Conservation (phyloP, 2,113 vertebrate genomes). For the Cynopterus brachyotis region DNA sequence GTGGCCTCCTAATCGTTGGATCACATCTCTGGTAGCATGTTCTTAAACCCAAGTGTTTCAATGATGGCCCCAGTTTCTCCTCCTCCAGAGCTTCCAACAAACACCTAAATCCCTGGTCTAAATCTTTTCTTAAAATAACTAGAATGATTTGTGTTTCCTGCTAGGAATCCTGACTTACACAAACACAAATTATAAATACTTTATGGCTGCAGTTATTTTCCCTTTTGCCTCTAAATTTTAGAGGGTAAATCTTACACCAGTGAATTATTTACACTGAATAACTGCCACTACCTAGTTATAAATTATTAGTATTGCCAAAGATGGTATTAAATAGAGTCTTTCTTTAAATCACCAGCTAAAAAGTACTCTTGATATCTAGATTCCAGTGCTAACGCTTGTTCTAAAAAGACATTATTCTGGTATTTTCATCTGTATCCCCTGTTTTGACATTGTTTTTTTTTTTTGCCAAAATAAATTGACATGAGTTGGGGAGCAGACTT, state of each 20-base stretch:
- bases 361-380: conserved; percentile 18
- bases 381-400: neutral
- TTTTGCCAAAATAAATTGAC: neutral
- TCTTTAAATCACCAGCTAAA: conserved; percentile 67
- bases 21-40: neutral
- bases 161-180: conserved; percentile 51
- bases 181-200: conserved; percentile 60
- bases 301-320: conserved; percentile 57
- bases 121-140: conserved; percentile 55
- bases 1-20: neutral
- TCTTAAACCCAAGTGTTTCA: neutral
- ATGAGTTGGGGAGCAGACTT: neutral
- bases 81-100: neutral
- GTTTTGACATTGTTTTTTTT: conserved; percentile 19
- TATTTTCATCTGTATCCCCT: conserved; percentile 16
- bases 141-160: conserved; percentile 64
- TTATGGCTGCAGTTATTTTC: conserved; percentile 22
- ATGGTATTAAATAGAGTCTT: conserved; percentile 56
- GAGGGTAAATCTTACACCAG: conserved; percentile 60
- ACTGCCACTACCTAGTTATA: conserved; percentile 53
- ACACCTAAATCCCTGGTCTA: conserved; percentile 24
- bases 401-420: neutral
- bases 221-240: conserved; percentile 41
- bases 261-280: conserved; percentile 66
- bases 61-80: neutral